Evolutionary conservation across 2,113 vertebrate genomes (phyloP).

Genomic region (Amblyopsis rosae): DNA sequence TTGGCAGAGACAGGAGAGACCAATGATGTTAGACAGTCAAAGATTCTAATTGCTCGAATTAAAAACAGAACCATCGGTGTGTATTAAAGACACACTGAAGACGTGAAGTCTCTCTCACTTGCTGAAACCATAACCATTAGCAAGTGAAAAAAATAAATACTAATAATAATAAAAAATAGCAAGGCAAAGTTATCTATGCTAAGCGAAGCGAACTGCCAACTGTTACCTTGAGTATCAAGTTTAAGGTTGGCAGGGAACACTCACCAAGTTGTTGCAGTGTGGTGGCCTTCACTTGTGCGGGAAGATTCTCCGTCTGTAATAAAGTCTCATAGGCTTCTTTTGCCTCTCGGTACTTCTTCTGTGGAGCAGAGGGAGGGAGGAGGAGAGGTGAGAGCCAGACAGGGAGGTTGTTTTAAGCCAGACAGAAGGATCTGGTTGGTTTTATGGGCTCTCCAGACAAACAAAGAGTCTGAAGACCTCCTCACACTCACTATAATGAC

Average conservation of each 20-base stretch:
- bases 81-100: too few species aligned
- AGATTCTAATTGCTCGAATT: too few species aligned
- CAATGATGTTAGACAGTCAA: too few species aligned
- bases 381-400: constrained; percentile 11
- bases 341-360: constrained; percentile 97
- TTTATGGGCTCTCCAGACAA: constrained; percentile 67
- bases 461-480: constrained; percentile 66
- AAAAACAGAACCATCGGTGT: too few species aligned
- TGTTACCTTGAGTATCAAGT: too few species aligned
- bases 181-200: background rate
- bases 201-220: background rate
- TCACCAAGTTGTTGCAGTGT: constrained; percentile 97
- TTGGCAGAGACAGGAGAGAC: too few species aligned
- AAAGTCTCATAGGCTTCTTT: constrained; percentile 98
- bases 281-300: constrained; percentile 97
- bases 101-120: too few species aligned
- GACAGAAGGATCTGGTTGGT: constrained; percentile 53
- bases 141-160: background rate
- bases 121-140: too few species aligned
- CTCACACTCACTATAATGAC: constrained; percentile 59
- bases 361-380: constrained; percentile 55
- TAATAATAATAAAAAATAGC: too few species aligned
- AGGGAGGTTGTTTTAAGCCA: constrained; percentile 56
- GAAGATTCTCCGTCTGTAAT: constrained; percentile 93
- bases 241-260: constrained; percentile 44